phyloP scores from a whole-genome alignment of 2,888 invertebrate species.

The Labia minor region DNA sequence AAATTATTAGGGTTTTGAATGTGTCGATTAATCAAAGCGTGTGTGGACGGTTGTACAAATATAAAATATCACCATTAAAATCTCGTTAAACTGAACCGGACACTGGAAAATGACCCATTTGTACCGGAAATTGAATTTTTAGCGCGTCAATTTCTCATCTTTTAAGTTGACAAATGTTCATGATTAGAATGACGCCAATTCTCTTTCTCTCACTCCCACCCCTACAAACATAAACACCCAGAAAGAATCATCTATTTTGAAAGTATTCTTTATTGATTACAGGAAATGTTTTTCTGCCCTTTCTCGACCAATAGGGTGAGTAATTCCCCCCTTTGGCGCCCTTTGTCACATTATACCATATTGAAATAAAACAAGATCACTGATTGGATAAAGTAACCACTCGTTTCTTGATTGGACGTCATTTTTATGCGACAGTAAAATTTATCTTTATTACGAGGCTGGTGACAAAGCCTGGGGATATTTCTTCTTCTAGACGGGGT shows the following conservation, averaged over 20 bases:
- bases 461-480: neutral
- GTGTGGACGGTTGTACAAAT: no score
- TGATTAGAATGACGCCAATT: neutral
- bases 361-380: neutral
- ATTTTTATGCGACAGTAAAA: neutral
- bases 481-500: neutral
- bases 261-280: neutral
- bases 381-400: neutral
- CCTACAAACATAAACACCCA: neutral
- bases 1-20: no score
- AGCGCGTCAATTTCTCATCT: slow-evolving; percentile 5
- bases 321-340: neutral
- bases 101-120: neutral
- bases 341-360: slow-evolving; percentile 4
- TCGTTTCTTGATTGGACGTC: neutral
- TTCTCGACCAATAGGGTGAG: neutral
- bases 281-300: neutral
- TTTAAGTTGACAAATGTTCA: neutral
- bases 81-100: neutral
- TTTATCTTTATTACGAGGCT: slow-evolving; percentile 3
- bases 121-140: slow-evolving; percentile 7
- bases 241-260: neutral
- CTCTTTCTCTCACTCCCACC: neutral
- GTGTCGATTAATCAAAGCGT: no score
- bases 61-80: slow-evolving; percentile 1